A percentile compares a stretch with the other conserved stretches of the same genome.
phyloP scores from a whole-genome alignment of 92 coral and sea anemone species.

The Epizoanthus scotinus region DNA sequence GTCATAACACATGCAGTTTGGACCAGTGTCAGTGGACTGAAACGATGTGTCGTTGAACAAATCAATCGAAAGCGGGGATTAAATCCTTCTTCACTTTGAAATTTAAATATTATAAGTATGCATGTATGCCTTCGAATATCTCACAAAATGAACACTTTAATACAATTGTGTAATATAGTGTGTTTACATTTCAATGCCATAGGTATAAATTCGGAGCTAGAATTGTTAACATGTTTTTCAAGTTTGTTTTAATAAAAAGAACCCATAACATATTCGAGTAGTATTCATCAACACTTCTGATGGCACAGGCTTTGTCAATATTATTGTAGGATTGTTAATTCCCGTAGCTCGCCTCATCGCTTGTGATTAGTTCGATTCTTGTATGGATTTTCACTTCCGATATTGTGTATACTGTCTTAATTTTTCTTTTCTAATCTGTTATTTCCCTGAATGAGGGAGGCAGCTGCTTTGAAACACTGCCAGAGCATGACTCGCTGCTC shows the following conservation, averaged over 20 bases:
- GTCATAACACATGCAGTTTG: neutral
- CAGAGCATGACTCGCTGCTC: too few relatives aligned
- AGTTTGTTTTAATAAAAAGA: neutral
- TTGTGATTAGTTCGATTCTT: neutral
- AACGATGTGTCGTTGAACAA: neutral
- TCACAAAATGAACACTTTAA: neutral
- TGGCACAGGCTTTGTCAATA: neutral
- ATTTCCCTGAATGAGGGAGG: neutral
- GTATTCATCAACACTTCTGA: neutral
- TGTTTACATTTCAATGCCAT: slow-evolving; percentile 21
- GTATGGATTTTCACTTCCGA: slow-evolving; percentile 8
- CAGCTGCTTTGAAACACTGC: too few relatives aligned
- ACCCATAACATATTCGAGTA: neutral
- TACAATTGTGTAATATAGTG: neutral
- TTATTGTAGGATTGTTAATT: slow-evolving; percentile 10
- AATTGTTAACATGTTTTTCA: neutral
- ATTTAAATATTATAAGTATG: neutral
- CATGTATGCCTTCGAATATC: neutral
- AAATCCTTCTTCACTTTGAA: neutral
- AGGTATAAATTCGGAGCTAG: neutral
- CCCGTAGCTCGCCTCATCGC: neutral
- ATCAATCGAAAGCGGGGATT: neutral
- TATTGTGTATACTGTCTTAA: neutral
- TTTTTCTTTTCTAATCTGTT: neutral
- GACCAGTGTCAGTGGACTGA: neutral